Percentiles rank a stretch among this genome's conserved stretches.
Evolutionary conservation across 2,113 vertebrate genomes (phyloP).

Genomic region (Procavia capensis): DNA sequence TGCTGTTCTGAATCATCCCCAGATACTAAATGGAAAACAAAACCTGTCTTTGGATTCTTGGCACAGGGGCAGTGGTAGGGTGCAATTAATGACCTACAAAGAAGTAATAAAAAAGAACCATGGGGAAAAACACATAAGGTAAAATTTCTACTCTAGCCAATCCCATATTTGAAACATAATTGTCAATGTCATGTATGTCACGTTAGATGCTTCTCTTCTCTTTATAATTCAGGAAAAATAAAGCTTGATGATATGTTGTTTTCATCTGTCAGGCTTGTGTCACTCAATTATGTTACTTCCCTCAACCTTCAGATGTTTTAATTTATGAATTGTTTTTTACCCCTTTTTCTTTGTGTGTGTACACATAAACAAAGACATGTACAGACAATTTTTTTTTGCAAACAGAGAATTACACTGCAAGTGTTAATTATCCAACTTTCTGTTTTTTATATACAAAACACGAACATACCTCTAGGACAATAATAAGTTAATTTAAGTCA

Average conservation of each 20-base stretch:
- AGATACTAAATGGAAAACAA: neutral
- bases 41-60: neutral
- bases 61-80: neutral
- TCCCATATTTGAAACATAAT: neutral
- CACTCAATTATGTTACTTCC: neutral
- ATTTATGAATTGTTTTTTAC: neutral
- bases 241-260: neutral
- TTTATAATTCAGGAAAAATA: neutral
- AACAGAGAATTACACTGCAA: neutral
- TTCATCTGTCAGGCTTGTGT: neutral
- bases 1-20: neutral
- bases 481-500: neutral
- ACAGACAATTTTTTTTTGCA: neutral
- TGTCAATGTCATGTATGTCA: neutral
- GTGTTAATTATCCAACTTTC: neutral
- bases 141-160: neutral
- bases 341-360: neutral
- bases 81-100: conserved; percentile 1
- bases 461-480: neutral
- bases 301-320: neutral
- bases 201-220: neutral
- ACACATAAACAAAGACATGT: neutral
- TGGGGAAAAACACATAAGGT: neutral
- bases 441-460: neutral
- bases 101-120: neutral